Percentiles rank a stretch among this genome's conserved stretches.
phyloP scores from a whole-genome alignment of 2,888 invertebrate genomes.

The Agrypnus murinus region DNA sequence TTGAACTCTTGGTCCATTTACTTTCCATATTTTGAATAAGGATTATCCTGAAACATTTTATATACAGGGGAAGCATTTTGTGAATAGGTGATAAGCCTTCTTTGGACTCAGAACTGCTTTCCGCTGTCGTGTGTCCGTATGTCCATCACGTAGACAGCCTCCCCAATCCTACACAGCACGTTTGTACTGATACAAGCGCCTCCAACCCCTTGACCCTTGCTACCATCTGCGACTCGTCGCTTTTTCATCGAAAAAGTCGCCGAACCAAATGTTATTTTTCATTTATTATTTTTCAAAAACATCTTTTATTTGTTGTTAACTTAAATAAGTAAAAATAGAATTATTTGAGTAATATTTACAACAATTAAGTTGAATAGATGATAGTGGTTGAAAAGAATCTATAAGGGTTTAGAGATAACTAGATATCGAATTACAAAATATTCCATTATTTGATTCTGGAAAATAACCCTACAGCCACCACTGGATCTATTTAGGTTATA shows the following conservation, averaged over 20 bases:
- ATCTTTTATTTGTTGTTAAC: too few relatives aligned
- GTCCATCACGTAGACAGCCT: conserved; percentile 67
- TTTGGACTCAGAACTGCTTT: conserved; percentile 62
- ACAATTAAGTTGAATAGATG: too few relatives aligned
- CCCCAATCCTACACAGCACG: conserved; percentile 58
- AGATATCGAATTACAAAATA: conserved; percentile 4
- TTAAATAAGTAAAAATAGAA: too few relatives aligned
- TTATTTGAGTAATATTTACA: too few relatives aligned
- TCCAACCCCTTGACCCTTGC: conserved; percentile 59
- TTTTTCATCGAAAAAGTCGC: conserved; percentile 41
- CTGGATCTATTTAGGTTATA: conserved; percentile 40
- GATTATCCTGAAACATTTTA: conserved; percentile 50
- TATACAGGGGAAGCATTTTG: conserved; percentile 59
- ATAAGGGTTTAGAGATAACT: conserved; percentile 8
- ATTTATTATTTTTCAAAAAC: not conserved
- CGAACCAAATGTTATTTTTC: conserved; percentile 23
- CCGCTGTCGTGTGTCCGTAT: conserved; percentile 66
- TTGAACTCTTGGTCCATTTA: conserved; percentile 34
- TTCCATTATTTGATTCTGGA: not conserved
- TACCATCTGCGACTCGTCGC: conserved; percentile 52
- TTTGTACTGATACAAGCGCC: conserved; percentile 65
- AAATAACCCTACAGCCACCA: conserved; percentile 28
- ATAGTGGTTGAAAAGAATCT: not conserved
- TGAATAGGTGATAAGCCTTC: conserved; percentile 63
- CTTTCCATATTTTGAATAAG: conserved; percentile 36